These are phyloP conservation scores for Drosophila limbata DNA, from an alignment of 2,888 invertebrate genomes.

Conservation along the genomic window DNA sequence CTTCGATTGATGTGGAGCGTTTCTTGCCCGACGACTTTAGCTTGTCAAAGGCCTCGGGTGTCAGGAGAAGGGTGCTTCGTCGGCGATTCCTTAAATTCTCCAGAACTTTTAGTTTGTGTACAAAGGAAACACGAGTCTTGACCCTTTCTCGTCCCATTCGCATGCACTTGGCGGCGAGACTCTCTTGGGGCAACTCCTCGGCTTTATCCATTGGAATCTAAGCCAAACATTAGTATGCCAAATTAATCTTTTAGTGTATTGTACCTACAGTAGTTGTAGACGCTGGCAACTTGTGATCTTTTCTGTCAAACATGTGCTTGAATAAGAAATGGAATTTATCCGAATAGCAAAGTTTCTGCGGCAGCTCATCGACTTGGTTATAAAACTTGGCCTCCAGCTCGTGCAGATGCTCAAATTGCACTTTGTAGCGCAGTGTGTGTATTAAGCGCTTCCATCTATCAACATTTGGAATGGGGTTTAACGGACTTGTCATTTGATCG, in stretches of 20 bases:
- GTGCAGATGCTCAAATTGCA: conserved; percentile 45
- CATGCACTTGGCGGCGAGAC: conserved; percentile 32
- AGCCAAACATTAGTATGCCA: background rate
- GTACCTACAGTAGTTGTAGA: conserved; percentile 27
- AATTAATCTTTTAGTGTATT: background rate
- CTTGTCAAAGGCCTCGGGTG: conserved; percentile 49
- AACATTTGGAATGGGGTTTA: conserved; percentile 1
- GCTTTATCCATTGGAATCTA: background rate
- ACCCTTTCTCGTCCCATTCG: conserved; percentile 28
- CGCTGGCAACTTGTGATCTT: background rate
- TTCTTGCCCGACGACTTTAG: conserved; percentile 14
- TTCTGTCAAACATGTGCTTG: conserved; percentile 51
- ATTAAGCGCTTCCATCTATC: conserved; percentile 49
- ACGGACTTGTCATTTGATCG: conserved; percentile 33
- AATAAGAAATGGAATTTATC: conserved; percentile 48
- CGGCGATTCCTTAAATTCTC: conserved; percentile 42
- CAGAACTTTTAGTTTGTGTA: conserved; percentile 36
- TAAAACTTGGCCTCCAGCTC: conserved; percentile 31
- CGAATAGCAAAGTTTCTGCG: conserved; percentile 38
- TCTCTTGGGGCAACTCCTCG: conserved; percentile 8
- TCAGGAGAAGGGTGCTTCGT: conserved; percentile 29
- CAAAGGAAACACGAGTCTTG: conserved; percentile 5
- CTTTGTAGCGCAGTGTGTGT: conserved; percentile 55
- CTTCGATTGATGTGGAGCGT: background rate
- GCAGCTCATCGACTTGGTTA: conserved; percentile 10